Conservation (phyloP, 2,888 invertebrate species). For the Drosophila crucigera region DNA sequence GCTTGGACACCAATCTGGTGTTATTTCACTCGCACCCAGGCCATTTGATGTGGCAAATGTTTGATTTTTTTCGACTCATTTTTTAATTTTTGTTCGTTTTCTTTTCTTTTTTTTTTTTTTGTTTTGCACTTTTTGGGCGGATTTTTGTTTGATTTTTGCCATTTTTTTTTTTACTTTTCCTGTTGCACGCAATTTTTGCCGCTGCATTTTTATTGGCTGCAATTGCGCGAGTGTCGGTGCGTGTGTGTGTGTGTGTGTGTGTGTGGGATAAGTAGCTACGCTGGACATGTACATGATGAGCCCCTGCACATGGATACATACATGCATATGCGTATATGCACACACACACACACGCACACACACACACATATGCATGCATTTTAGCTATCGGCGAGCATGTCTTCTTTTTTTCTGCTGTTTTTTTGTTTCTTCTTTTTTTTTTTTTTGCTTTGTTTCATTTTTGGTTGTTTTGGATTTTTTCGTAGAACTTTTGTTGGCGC, state of each 20-base stretch:
- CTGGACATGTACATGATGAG: conserved; percentile 42
- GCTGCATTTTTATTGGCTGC: conserved; percentile 86
- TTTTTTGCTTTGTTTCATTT: conserved; percentile 55
- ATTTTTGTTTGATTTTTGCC: conserved; percentile 63
- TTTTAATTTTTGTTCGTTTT: conserved; percentile 43
- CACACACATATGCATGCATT: conserved; percentile 62
- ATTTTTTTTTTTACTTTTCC: conserved; percentile 60
- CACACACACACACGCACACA: conserved; percentile 9
- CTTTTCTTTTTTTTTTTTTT: conserved; percentile 36
- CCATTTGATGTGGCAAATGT: conserved; percentile 51
- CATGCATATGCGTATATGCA: background rate
- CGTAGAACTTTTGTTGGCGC: conserved; percentile 43
- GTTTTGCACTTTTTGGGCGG: conserved; percentile 60
- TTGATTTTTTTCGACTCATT: conserved; percentile 62
- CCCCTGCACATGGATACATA: conserved; percentile 11
- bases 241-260: conserved; percentile 11
- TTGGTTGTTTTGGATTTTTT: conserved; percentile 41
- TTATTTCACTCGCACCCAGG: conserved; percentile 84
- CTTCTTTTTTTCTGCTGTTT: conserved; percentile 47
- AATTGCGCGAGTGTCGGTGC: conserved; percentile 52
- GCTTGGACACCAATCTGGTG: conserved; percentile 66
- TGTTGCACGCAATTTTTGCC: conserved; percentile 81
- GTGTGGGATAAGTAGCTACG: conserved; percentile 77
- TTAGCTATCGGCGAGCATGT: conserved; percentile 65
- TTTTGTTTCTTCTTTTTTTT: conserved; percentile 59